A percentile compares a stretch with the other conserved stretches of the same genome.
Evolutionary conservation across 2,797 vertebrate genomes (phyloP).

Genomic region (Pachyuromys duprasi): DNA sequence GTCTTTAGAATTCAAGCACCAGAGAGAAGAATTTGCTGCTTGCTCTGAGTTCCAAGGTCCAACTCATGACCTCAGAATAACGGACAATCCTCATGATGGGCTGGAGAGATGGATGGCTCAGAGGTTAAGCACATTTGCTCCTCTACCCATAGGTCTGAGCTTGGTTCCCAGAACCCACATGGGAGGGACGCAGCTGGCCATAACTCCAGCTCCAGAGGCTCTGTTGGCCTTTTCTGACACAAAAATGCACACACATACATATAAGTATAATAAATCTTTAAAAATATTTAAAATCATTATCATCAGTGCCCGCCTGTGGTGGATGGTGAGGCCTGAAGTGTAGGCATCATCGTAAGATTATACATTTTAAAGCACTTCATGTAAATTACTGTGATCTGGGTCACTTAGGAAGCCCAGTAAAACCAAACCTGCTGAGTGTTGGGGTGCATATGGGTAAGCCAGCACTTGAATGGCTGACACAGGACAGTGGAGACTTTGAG

Average conservation of each 20-base stretch:
- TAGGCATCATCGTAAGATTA: background rate
- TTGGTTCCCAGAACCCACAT: background rate
- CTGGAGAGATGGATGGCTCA: background rate
- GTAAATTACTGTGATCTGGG: background rate
- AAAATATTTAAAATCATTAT: background rate
- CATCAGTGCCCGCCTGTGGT: background rate
- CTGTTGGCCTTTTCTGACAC: background rate
- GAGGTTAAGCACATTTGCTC: background rate
- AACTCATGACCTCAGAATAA: conserved; percentile 1
- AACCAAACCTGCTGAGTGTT: background rate
- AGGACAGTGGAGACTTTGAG: background rate
- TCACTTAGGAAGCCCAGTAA: conserved; percentile 2
- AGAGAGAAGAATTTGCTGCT: conserved; percentile 16
- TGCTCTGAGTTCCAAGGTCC: conserved; percentile 44
- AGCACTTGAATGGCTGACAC: background rate
- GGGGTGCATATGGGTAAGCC: background rate
- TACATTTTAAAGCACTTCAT: background rate
- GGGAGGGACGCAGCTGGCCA: background rate
- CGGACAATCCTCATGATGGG: background rate
- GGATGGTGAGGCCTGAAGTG: background rate
- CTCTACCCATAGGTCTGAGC: background rate
- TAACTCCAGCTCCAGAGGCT: background rate
- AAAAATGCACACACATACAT: background rate
- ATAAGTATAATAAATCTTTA: background rate
- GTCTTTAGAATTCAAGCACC: background rate